phyloP scores from a whole-genome alignment of 2,113 vertebrate species.

The Sporophila hypoxantha region DNA sequence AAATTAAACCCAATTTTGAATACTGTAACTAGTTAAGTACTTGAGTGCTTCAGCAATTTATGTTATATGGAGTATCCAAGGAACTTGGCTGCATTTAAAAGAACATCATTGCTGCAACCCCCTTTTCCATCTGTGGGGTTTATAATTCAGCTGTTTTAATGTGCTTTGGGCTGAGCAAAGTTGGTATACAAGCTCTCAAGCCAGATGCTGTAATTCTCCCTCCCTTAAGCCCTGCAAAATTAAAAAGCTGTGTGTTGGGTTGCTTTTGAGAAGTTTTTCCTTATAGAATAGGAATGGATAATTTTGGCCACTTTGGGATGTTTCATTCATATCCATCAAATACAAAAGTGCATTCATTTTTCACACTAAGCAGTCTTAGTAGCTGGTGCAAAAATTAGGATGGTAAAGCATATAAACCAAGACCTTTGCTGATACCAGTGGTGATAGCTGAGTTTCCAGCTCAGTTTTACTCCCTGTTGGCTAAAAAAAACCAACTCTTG shows the following conservation, averaged over 20 bases:
- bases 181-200: not conserved
- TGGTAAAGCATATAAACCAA: not conserved
- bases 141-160: constrained; percentile 41
- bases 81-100: constrained; percentile 25
- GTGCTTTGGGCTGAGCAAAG: constrained; percentile 24
- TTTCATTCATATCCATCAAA: not conserved
- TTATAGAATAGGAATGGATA: not conserved
- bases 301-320: not conserved
- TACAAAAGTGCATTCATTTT: not conserved
- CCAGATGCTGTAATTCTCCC: constrained; percentile 7
- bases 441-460: not conserved
- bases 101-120: not conserved
- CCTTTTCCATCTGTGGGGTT: constrained; percentile 32
- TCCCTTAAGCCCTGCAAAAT: not conserved
- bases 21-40: constrained; percentile 40
- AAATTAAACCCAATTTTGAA: constrained; percentile 42
- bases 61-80: constrained; percentile 4
- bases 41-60: constrained; percentile 43
- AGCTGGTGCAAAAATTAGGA: not conserved
- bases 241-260: not conserved
- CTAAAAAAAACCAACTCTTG: not conserved
- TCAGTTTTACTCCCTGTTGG: not conserved
- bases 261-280: not conserved
- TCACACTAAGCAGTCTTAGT: not conserved
- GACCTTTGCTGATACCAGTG: not conserved